These are phyloP conservation scores for Halictus rubicundus DNA, from an alignment of 1,140 invertebrate species.

Conservation along the genomic window DNA sequence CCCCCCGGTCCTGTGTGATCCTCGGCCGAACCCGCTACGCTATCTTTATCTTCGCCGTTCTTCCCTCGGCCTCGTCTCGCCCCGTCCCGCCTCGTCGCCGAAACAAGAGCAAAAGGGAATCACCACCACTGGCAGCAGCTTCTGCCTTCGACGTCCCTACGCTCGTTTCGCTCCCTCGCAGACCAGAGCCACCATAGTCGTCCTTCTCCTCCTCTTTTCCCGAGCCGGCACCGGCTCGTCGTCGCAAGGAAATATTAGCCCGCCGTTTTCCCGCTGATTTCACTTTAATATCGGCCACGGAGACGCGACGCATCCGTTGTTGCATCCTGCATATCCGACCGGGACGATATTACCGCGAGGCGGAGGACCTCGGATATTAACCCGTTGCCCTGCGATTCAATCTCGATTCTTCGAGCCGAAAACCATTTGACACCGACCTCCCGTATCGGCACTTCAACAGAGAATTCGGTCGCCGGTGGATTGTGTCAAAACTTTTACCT, in stretches of 20 bases:
- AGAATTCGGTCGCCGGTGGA: too few species aligned
- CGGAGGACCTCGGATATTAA: background rate
- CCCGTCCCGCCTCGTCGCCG: background rate
- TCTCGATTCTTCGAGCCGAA: too few species aligned
- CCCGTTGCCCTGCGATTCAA: too few species aligned
- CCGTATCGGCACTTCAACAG: too few species aligned
- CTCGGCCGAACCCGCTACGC: background rate
- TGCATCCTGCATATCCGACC: slow-evolving; percentile 20
- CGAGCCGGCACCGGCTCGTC: slow-evolving; percentile 35
- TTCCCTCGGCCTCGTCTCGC: too few species aligned
- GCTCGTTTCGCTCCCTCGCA: background rate
- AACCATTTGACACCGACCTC: too few species aligned
- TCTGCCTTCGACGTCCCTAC: background rate
- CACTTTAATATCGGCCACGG: slow-evolving; percentile 60
- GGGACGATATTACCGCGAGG: slow-evolving; percentile 50
- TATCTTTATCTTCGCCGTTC: background rate
- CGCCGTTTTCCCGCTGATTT: slow-evolving; percentile 63
- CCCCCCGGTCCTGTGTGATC: too few species aligned
- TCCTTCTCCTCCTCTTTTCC: slow-evolving; percentile 6
- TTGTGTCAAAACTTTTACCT: too few species aligned
- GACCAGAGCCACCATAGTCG: background rate
- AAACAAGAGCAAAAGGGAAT: slow-evolving; percentile 23
- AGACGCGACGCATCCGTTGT: slow-evolving; percentile 54
- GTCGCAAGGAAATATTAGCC: slow-evolving; percentile 57
- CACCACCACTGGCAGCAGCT: too few species aligned